phyloP scores from a whole-genome alignment of 1,140 invertebrate species.

The Mactra quadrangularis region DNA sequence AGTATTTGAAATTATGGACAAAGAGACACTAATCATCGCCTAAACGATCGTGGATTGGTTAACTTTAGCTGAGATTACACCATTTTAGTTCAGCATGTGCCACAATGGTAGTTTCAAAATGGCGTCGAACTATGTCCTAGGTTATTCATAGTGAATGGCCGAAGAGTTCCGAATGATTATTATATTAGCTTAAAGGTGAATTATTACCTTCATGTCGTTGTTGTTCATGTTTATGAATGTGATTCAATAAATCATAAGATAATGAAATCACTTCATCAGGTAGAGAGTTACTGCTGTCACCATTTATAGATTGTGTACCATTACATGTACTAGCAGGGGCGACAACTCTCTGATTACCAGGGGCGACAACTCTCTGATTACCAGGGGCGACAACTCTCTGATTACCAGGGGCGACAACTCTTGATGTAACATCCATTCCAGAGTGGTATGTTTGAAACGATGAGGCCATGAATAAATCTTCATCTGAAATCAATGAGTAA shows the following conservation, averaged over 20 bases:
- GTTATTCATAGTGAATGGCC: no score
- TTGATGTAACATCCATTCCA: not conserved
- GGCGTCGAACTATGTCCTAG: no score
- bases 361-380: no score
- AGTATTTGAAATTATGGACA: no score
- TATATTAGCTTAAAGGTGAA: no score
- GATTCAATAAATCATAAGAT: conserved; percentile 33
- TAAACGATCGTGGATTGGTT: no score
- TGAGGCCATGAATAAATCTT: conserved; percentile 16
- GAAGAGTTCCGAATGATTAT: no score
- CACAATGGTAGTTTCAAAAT: no score
- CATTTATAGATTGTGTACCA: not conserved
- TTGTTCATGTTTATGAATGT: conserved; percentile 28
- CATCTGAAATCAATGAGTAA: not conserved
- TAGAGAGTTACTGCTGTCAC: conserved; percentile 5
- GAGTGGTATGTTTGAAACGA: conserved; percentile 20
- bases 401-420: not conserved
- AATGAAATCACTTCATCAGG: conserved; percentile 36
- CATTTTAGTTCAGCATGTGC: no score
- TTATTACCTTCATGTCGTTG: not conserved
- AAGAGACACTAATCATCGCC: no score
- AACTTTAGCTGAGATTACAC: no score
- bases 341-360: no score
- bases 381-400: not conserved
- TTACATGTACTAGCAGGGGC: not conserved